phyloP scores from a whole-genome alignment of 2,888 invertebrate genomes.

The Phaedon cochleariae region DNA sequence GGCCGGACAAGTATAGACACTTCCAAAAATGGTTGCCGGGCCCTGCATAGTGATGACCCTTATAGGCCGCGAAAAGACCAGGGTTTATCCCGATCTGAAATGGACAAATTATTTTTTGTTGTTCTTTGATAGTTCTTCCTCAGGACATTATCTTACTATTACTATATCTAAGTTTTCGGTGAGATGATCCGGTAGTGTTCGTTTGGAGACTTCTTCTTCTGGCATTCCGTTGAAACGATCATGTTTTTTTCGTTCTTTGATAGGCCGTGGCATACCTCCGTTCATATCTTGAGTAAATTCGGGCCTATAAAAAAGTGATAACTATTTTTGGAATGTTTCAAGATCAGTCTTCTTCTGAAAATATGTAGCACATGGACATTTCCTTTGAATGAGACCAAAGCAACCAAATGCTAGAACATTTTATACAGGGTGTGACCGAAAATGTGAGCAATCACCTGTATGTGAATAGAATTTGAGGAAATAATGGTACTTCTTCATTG shows the following conservation, averaged over 20 bases:
- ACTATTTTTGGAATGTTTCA: not conserved
- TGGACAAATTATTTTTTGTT: conserved; percentile 15
- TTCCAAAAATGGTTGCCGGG: conserved; percentile 99
- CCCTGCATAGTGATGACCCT: conserved; percentile 98
- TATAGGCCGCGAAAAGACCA: conserved; percentile 95
- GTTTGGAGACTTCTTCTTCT: conserved; percentile 93
- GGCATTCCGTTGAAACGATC: conserved; percentile 96
- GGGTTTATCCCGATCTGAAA: conserved; percentile 96
- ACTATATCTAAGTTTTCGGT: conserved; percentile 95
- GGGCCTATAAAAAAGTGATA: conserved; percentile 43
- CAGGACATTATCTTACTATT: conserved; percentile 88
- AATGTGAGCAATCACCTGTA: too few species aligned
- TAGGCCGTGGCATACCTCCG: conserved; percentile 66
- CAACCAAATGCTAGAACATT: too few species aligned
- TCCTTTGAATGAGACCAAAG: too few species aligned
- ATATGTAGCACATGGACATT: too few species aligned
- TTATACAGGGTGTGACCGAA: too few species aligned
- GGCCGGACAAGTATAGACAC: conserved; percentile 92
- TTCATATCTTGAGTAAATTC: conserved; percentile 62
- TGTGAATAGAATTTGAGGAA: too few species aligned
- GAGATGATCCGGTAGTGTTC: conserved; percentile 94
- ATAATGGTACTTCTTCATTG: too few species aligned
- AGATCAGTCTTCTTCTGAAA: too few species aligned
- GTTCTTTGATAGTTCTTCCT: not conserved
- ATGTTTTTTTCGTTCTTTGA: conserved; percentile 91